phyloP scores from a whole-genome alignment of 64 coral and sea anemone species.

The Stichodactyla helianthus region DNA sequence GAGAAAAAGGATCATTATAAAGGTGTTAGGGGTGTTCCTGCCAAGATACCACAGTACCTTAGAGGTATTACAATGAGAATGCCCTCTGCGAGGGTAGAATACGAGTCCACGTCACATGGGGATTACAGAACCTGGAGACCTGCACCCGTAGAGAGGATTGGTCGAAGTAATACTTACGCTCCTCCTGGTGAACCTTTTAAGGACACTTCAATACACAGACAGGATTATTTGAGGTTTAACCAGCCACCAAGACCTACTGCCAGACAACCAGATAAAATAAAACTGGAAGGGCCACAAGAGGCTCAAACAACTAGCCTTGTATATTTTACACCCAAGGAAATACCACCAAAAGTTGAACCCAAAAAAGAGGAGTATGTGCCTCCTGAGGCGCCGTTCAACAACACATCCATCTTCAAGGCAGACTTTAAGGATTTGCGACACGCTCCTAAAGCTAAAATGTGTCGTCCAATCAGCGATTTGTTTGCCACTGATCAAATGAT shows the following conservation, averaged over 20 bases:
- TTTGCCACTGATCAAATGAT: constrained; percentile 78
- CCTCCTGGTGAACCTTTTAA: constrained; percentile 78
- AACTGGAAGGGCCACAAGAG: constrained; percentile 26
- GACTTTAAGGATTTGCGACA: constrained; percentile 69
- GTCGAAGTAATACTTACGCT: constrained; percentile 50
- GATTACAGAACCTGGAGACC: constrained; percentile 80
- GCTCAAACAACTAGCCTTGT: constrained; percentile 41
- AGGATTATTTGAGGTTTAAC: constrained; percentile 83
- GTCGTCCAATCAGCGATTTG: constrained; percentile 67
- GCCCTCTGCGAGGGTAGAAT: constrained; percentile 83
- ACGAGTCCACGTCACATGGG: constrained; percentile 71
- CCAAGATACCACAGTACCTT: constrained; percentile 77
- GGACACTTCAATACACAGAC: constrained; percentile 84
- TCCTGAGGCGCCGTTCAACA: constrained; percentile 71
- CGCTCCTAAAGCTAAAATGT: constrained; percentile 70
- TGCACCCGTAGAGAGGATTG: constrained; percentile 24
- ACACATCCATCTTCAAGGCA: constrained; percentile 72
- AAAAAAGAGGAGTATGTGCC: constrained; percentile 59
- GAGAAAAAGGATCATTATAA: constrained; percentile 79
- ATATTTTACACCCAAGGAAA: constrained; percentile 59
- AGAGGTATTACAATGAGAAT: constrained; percentile 80
- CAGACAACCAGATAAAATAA: constrained; percentile 84
- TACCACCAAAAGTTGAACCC: constrained; percentile 53
- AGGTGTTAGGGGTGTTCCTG: constrained; percentile 46
- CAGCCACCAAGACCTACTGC: constrained; percentile 82